phyloP scores from a whole-genome alignment of 2,888 invertebrate species.

The Cactoblastis cactorum region DNA sequence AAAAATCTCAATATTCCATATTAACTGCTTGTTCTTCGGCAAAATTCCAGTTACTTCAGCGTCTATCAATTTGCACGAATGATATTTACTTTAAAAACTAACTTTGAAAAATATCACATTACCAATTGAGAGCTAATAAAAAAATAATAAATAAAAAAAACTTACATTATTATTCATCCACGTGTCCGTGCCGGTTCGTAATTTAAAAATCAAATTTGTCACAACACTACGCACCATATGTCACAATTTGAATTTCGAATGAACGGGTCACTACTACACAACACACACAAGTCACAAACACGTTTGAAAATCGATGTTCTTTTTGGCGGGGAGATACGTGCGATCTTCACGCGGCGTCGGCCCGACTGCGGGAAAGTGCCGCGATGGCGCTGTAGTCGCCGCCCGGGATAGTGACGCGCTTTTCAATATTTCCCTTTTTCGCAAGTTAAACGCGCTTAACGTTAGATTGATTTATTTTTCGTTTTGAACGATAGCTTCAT shows the following conservation, averaged over 20 bases:
- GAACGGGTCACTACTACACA: conserved; percentile 12
- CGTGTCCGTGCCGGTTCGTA: background rate
- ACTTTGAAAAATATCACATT: background rate
- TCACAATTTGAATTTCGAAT: conserved; percentile 13
- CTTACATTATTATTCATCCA: background rate
- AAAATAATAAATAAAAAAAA: background rate
- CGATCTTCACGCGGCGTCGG: conserved; percentile 5
- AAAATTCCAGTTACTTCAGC: background rate
- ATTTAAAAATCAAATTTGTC: background rate
- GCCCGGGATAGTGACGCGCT: conserved; percentile 12
- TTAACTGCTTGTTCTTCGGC: background rate
- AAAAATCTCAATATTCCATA: background rate
- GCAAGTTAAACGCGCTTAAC: conserved; percentile 4
- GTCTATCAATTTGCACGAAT: background rate
- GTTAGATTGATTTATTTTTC: conserved; percentile 8
- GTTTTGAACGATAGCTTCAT: background rate
- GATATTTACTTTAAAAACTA: background rate
- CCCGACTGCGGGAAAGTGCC: conserved; percentile 13
- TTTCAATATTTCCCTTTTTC: conserved; percentile 11
- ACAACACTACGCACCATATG: conserved; percentile 6
- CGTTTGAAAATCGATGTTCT: conserved; percentile 20
- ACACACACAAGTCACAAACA: conserved; percentile 16
- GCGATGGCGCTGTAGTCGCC: conserved; percentile 6
- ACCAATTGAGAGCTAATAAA: too few species aligned
- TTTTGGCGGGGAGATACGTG: background rate